Percentiles rank a stretch among this genome's conserved stretches.
phyloP scores from a whole-genome alignment of 2,797 vertebrate genomes.

The Muscicapa striata region DNA sequence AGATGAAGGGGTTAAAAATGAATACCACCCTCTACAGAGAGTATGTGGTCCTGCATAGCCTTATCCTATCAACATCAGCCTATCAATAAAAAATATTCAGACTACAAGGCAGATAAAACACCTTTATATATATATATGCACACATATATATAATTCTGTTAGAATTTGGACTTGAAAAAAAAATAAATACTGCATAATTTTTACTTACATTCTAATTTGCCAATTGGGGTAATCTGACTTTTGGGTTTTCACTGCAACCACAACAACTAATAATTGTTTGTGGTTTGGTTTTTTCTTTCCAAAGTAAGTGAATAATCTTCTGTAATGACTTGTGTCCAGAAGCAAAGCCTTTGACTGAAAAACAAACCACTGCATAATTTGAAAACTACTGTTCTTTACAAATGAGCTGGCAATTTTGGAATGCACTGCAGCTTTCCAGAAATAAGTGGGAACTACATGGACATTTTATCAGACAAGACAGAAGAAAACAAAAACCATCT shows the following conservation, averaged over 20 bases:
- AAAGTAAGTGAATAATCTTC: background rate
- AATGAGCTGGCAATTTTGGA: background rate
- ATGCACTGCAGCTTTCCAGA: background rate
- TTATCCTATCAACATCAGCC: background rate
- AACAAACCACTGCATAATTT: background rate
- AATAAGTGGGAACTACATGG: background rate
- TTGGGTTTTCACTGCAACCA: background rate
- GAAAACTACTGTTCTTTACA: background rate
- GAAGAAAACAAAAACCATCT: background rate
- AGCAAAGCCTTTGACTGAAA: background rate
- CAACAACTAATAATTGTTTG: background rate
- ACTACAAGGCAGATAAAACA: background rate
- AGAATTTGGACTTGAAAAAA: background rate
- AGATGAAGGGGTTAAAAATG: background rate
- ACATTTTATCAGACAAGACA: background rate
- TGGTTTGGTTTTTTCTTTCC: background rate
- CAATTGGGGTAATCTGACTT: background rate
- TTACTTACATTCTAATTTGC: background rate
- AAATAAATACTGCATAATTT: background rate
- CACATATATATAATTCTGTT: background rate
- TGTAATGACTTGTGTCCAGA: background rate
- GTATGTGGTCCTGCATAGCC: background rate
- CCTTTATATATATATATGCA: background rate
- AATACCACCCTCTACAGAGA: background rate
- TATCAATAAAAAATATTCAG: background rate